These are phyloP conservation scores for Columba livia DNA, from an alignment of 2,113 vertebrate species.

Conservation along the genomic window DNA sequence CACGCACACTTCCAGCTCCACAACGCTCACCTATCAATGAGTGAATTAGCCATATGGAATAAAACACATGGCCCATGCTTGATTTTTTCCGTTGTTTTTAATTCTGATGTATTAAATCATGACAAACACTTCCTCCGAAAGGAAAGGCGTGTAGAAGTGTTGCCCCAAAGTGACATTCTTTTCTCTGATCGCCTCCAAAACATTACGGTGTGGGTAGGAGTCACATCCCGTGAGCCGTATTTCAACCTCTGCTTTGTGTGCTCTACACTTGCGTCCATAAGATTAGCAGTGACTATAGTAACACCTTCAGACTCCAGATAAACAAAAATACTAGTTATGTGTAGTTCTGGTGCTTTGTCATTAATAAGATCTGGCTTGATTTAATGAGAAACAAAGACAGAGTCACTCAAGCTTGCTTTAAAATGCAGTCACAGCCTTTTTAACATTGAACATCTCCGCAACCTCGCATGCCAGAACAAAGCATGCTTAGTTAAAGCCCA, in stretches of 20 bases:
- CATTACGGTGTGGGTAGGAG: rapidly evolving
- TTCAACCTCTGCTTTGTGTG: neutral
- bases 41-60: neutral
- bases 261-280: neutral
- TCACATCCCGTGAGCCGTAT: neutral
- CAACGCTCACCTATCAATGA: neutral
- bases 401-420: neutral
- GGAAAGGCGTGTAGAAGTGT: neutral
- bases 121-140: neutral
- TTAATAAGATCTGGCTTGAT: neutral
- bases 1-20: neutral
- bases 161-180: neutral
- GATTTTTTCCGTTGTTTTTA: neutral
- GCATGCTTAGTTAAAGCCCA: rapidly evolving
- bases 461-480: rapidly evolving
- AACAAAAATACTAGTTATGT: neutral
- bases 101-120: neutral
- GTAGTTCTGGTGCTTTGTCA: neutral
- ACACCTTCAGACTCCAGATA: neutral
- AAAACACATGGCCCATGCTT: neutral
- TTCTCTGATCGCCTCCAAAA: neutral
- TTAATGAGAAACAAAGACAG: neutral
- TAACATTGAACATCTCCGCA: neutral
- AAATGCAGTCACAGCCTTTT: neutral
- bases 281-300: neutral